Base-by-base conservation (phyloP, 2,113 vertebrate species). In the Osmerus mordax region DNA sequence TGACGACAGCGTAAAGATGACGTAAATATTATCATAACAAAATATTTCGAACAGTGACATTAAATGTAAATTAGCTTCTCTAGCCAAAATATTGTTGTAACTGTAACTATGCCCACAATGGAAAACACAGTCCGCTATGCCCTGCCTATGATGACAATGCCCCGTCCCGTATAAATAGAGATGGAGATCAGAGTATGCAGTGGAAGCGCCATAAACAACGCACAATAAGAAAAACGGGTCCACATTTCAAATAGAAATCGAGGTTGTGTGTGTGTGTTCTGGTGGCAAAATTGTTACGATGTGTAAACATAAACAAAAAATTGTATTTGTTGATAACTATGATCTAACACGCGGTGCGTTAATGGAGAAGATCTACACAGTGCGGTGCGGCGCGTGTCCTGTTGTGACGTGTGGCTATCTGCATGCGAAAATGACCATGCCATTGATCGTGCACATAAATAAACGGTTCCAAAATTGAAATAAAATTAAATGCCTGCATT, bases 361-460 rank as follows among this genome's bases (percentile, higher is more conserved):
- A 65, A 54, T 73, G 73, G 74, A 77, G 76, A 81, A 56, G 36
- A 52, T 9, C 75, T 70, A 75, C 14, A 59, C 29, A 54, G 55
- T 16, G 32, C 23, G 23, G 23, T 23, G 29, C 29, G 28, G 23
- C 81, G 60, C 32, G 60, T 70, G 29, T 60, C 29, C 56, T 60
- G 56, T 86, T 83, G 41, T 87, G 86, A 84, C 83, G 87, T 78
- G 83, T 76, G 78, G 74, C 72, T 67, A 66, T 78, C 70, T 70
- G 82, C 79, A 78, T 67, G 82, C 52, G 67, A 81, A 79, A 81
- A 83, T 1, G 58, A 78, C 19, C 29, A 13, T 60, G 66, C 54
- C 70, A 80, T 69, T 78, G 70, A 83, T 67, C 76, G 16, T 62
- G 54, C 69, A n/a, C 64, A 69, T 13, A 72, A 74, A 77, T 58